These are phyloP conservation scores for Aphaenogaster ashmeadi DNA, from an alignment of 1,140 invertebrate genomes.

Conservation along the genomic window DNA sequence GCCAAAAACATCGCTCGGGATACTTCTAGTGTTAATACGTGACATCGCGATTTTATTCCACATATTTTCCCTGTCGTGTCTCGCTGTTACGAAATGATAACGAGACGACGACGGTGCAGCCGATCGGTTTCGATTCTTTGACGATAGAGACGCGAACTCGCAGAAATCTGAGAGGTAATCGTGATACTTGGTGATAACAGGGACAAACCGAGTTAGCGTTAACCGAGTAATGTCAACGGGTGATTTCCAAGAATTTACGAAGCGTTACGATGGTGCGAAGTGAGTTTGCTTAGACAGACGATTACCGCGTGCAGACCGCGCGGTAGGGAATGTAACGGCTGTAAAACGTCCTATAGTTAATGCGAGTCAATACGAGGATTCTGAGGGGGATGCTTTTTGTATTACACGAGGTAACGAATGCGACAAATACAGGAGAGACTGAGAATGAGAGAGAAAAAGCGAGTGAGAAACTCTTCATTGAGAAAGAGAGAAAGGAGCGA, in stretches of 20 bases:
- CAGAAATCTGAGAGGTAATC: not conserved
- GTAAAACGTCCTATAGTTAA: conserved; percentile 38
- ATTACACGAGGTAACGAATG: conserved; percentile 33
- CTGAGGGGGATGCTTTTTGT: conserved; percentile 35
- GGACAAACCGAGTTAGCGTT: not conserved
- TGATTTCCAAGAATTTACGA: conserved; percentile 32
- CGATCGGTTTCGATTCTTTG: not conserved
- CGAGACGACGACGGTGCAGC: not conserved
- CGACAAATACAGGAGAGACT: conserved; percentile 32
- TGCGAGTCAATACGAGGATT: conserved; percentile 31
- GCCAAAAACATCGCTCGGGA: too few relatives aligned
- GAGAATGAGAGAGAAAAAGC: conserved; percentile 29
- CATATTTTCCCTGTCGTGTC: not conserved
- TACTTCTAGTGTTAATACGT: too few relatives aligned
- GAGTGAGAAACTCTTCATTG: conserved; percentile 45
- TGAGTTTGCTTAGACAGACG: conserved; percentile 7
- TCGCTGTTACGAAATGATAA: not conserved
- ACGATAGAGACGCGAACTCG: not conserved
- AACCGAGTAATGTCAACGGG: not conserved
- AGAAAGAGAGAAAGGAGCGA: not conserved
- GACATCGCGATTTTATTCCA: too few relatives aligned
- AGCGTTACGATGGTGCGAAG: conserved; percentile 11
- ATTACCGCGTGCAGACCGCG: conserved; percentile 2
- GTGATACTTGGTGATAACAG: not conserved
- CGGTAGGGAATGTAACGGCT: conserved; percentile 7